Evolutionary conservation across 2,888 invertebrate genomes (phyloP), one percentile per base, ranked within the genome.

Genomic region (Drosophila maculinotata): DNA sequence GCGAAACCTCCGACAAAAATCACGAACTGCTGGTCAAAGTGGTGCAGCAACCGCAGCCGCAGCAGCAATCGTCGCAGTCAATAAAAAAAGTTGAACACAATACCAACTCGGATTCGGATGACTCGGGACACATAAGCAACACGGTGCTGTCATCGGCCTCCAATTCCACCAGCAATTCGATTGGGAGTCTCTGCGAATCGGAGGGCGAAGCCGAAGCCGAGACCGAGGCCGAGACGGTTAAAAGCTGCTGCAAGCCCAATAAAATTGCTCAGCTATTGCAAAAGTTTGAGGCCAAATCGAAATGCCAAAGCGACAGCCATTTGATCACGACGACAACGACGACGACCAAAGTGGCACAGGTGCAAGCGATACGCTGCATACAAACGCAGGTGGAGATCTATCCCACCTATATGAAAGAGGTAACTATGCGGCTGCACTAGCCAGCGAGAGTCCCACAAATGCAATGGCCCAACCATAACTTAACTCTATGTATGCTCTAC

Each of bases 101-200:
- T 82, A 39, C 48, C 12, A 65, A 45, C 28, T 72, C 76, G 1
- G 95, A 95, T 82, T 95, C 95, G 59, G 96, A 96, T 83, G 96
- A 96, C 92, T 96, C 96, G 57, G 96, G 96, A 64, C 95, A 96
- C 91, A 96, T 95, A 77, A 96, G 96, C 47, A 95, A 95, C 88
- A 79, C 87, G 39, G 62, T 83, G 28, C 54, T 76, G 14, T 69
- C 77, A 23, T 79, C 83, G 8, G 63, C 79, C 3, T 64, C 75
- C 41, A 71, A 63, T 42, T 57, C 56, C 39, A 77, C 64, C 5
- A 76, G 65, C 54, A 80, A 77, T 44, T 80, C 83, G 3, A 80
- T 73, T 1, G 79, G 83, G 2, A 81, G 87, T n/a, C 57, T 81
- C 3, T 82, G 79, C 20, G 87, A 77, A 9, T 87, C 84, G 17